A percentile compares a stretch with the other conserved stretches of the same genome.
These are phyloP conservation scores for Pseudochirops cupreus DNA, from an alignment of 2,797 vertebrate species.

Conservation along the genomic window DNA sequence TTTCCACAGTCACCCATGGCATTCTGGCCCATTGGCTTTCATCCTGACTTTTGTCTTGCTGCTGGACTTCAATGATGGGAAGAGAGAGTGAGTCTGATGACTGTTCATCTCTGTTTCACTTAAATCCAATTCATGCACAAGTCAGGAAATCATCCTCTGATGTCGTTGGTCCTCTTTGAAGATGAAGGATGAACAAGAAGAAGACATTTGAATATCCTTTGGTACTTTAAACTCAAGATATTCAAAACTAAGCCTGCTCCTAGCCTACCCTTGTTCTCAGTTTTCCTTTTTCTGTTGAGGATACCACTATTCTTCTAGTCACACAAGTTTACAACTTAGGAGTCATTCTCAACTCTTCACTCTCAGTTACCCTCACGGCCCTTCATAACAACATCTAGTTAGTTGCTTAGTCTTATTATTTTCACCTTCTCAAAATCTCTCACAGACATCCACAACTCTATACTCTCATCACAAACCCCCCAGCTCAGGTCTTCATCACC, in stretches of 20 bases:
- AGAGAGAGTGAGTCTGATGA: too few relatives aligned
- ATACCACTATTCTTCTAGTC: neutral
- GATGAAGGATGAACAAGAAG: neutral
- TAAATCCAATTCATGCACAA: too few relatives aligned
- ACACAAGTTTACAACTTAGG: neutral
- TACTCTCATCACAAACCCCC: neutral
- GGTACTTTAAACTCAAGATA: neutral
- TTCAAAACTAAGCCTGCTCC: neutral
- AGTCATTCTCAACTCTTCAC: neutral
- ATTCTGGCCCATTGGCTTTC: too few relatives aligned
- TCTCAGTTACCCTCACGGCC: neutral
- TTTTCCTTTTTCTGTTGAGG: neutral
- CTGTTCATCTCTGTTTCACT: too few relatives aligned
- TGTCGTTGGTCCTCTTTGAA: too few relatives aligned
- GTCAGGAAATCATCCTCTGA: too few relatives aligned
- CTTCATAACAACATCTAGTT: neutral
- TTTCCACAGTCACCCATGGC: too few relatives aligned
- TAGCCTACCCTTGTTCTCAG: neutral
- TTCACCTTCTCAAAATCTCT: neutral
- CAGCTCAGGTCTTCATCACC: neutral
- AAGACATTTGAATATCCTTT: neutral
- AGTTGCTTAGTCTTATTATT: neutral
- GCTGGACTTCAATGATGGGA: too few relatives aligned
- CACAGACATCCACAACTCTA: neutral
- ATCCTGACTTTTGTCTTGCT: too few relatives aligned